Evolutionary conservation across 2,888 invertebrate species (phyloP).

Genomic region (Orthosia gothica): DNA sequence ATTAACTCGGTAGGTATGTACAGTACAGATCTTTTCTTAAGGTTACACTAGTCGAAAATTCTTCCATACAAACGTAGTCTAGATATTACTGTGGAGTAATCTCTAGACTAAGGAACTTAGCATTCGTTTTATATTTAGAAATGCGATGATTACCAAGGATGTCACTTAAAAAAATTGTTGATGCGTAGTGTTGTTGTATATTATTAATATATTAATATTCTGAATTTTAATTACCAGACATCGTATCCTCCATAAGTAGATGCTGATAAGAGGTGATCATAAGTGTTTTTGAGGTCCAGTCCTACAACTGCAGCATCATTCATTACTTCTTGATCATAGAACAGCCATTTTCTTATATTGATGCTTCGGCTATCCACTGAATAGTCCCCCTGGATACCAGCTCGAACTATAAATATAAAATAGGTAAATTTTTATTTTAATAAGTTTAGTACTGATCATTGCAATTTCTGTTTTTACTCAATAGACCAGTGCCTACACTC

Average conservation of each 20-base stretch:
- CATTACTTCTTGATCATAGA: constrained; percentile 94
- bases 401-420: constrained; percentile 90
- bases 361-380: constrained; percentile 92
- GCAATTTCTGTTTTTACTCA: background rate
- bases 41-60: too few relatives aligned
- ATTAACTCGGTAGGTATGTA: background rate
- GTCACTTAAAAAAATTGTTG: too few relatives aligned
- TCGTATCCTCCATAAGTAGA: constrained; percentile 95
- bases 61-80: too few relatives aligned
- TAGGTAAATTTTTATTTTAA: background rate
- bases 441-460: background rate
- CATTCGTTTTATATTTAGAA: too few relatives aligned
- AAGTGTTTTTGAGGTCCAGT: constrained; percentile 94
- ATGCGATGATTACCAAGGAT: too few relatives aligned
- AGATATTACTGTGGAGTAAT: too few relatives aligned
- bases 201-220: background rate
- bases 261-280: constrained; percentile 96
- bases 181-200: background rate
- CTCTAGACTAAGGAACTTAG: too few relatives aligned
- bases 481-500: background rate
- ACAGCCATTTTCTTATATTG: constrained; percentile 96
- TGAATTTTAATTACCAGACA: constrained; percentile 85
- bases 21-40: too few relatives aligned
- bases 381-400: constrained; percentile 92
- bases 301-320: constrained; percentile 96